Base-by-base conservation (phyloP, 2,797 vertebrate genomes). In the Galaxias olidus region DNA sequence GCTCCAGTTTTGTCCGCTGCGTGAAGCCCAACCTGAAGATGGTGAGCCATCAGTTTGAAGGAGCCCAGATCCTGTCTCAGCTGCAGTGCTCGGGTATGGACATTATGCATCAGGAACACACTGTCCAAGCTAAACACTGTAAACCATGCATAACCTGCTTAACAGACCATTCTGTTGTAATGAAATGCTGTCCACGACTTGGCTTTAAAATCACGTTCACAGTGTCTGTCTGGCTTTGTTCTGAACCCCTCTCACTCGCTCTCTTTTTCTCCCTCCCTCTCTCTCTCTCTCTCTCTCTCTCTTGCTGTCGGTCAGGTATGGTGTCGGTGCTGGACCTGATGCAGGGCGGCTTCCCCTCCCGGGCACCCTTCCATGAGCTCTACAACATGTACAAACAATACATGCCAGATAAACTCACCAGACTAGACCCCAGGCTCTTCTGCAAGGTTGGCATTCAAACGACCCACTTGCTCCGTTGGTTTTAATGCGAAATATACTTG, bases 361-460 rank as follows among this genome's bases (percentile, higher is more conserved):
- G 97, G 78, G 97, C 98, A 54, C 95, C 97, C 0, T 99, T 99
- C 89, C 97, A 99, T 43, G 98, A 98, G 70, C 94, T 99, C 5
- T 99, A 99, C 87, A 98, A 97, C 83, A 98, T 99, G 98, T 99
- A 99, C 77, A 96, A 99, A 84, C 92, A 95, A 68, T 99, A 96
- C 45, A 94, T 99, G 91, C 98, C 98, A 6, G 93, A 86, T 48
- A 98, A 98, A 76, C 88, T 99, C 46, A 93, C 94, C 62, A 92
- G 97, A 10, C 88, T 99, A 74, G 96, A 98, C 82, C 96, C 98
- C 56, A 92, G 98, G 60, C 94, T 99, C 17, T 99, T 99, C 86
- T 99, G 98, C 93, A 99, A 99, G 93, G 98, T 99, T 68, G 40
- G 77, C 14, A 44, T 42, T 45, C 12, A n/a, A 49, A 14, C 42